Evolutionary conservation across 2,113 vertebrate species (phyloP), one percentile per base, ranked within the genome.

Genomic region (Prionailurus viverrinus): DNA sequence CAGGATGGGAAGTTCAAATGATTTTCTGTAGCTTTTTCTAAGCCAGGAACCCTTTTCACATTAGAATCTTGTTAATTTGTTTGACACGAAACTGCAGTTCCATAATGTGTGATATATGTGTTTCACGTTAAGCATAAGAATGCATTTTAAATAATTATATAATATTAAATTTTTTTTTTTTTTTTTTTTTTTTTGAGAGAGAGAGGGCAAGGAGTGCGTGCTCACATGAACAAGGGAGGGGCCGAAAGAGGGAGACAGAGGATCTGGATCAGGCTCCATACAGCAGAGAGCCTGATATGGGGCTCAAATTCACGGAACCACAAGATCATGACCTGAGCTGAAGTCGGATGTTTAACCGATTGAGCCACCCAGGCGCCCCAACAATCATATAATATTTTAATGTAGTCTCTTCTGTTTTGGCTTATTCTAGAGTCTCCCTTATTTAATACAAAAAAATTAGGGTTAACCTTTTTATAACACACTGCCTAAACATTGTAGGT

Each of bases 21-120:
- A 68, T 73, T 91, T 97, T 92, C 15, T 92, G 78, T 41, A 86
- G n/a, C 15, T 71, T 73, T 90, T 93, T 79, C 66, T 91, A 95
- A 95, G 55, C 7, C 12, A 91, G 39, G 0, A 83, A 23, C 6
- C 21, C 45, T 79, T 95, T 79, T 76, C 65, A 53, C 23, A 25
- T 79, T 68, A 36, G 76, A 58, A 39, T 89, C 31, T 85, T 92
- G 31, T 78, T 55, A 31, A 79, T 68, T 89, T 45, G 19, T 51
- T 85, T 95, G 48, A 80, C n/a, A 78, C 0, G 5, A 33, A 84
- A 55, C 41, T 92, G 5, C 76, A 55, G 4, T 87, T 92, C 27
- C 5, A 9, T 80, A 45, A 74, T 84, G 5, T 73, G 29, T 81
- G 27, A 93, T 63, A 48, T 31, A 21, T 2, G n/a, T 76, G 55